These are phyloP conservation scores for Prunella strophiata DNA, from an alignment of 2,797 vertebrate genomes.

Conservation along the genomic window DNA sequence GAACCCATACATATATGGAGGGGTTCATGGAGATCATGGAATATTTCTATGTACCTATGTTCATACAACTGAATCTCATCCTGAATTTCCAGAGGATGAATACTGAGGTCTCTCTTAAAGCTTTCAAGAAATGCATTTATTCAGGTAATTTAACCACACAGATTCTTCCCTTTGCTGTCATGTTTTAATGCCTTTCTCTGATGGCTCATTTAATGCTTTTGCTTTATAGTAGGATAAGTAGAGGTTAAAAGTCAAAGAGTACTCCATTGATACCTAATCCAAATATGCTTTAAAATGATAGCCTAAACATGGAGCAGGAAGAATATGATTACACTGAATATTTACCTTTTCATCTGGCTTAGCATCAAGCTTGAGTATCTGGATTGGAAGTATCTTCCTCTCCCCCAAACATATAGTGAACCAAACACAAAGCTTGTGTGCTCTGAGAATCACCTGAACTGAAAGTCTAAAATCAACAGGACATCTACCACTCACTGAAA, in stretches of 20 bases:
- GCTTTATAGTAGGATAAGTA: not conserved
- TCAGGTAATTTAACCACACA: not conserved
- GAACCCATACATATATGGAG: not conserved
- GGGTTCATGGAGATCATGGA: not conserved
- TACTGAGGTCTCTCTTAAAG: not conserved
- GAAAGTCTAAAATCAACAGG: not conserved
- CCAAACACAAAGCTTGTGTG: accelerated
- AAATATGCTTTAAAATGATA: not conserved
- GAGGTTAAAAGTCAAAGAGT: not conserved
- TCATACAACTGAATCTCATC: not conserved
- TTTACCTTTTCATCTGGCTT: not conserved
- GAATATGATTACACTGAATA: not conserved
- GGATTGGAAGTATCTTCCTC: not conserved
- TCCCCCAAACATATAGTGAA: accelerated
- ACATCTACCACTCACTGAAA: not conserved
- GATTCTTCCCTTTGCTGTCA: not conserved
- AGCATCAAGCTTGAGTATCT: not conserved
- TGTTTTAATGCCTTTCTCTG: not conserved
- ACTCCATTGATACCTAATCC: not conserved
- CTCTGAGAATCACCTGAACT: not conserved
- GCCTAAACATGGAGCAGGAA: not conserved
- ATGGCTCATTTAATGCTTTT: not conserved
- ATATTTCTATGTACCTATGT: not conserved
- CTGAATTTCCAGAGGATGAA: not conserved
- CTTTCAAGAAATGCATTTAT: not conserved